Evolutionary conservation across 2,888 invertebrate species (phyloP).

Genomic region (Drosophila imparisetae): DNA sequence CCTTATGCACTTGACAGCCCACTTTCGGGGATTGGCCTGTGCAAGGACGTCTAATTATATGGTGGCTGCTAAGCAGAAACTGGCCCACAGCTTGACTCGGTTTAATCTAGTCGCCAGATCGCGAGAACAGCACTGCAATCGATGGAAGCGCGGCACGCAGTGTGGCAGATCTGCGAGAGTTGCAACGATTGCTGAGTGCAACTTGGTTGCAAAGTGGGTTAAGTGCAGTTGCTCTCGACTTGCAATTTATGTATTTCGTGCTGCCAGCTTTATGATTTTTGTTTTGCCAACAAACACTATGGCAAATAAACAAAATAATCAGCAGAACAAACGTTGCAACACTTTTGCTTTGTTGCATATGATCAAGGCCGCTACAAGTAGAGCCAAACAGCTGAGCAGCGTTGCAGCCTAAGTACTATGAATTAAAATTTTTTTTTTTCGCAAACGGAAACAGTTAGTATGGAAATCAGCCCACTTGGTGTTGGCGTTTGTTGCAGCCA

Average conservation of each 20-base stretch:
- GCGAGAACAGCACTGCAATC: conserved; percentile 55
- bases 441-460: conserved; percentile 67
- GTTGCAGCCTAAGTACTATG: conserved; percentile 62
- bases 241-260: conserved; percentile 62
- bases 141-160: conserved; percentile 66
- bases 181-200: conserved; percentile 29
- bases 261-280: conserved; percentile 64
- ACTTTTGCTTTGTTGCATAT: conserved; percentile 46
- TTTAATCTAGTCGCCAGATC: conserved; percentile 43
- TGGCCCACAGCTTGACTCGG: conserved; percentile 29
- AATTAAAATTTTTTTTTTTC: conserved; percentile 47
- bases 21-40: conserved; percentile 26
- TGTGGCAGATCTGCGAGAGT: conserved; percentile 17
- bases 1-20: conserved; percentile 24
- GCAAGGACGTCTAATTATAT: conserved; percentile 54
- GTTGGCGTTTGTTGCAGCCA: conserved; percentile 31
- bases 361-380: conserved; percentile 62
- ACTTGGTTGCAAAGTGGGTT: conserved; percentile 59
- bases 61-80: conserved; percentile 1
- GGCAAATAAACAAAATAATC: conserved; percentile 67
- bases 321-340: conserved; percentile 78
- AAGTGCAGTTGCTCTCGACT: conserved; percentile 58
- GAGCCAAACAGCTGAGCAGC: conserved; percentile 31
- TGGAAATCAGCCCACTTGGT: conserved; percentile 49
- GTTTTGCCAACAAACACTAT: conserved; percentile 51